Conservation (phyloP, 1,140 invertebrate species). For the Cyclina sinensis region DNA sequence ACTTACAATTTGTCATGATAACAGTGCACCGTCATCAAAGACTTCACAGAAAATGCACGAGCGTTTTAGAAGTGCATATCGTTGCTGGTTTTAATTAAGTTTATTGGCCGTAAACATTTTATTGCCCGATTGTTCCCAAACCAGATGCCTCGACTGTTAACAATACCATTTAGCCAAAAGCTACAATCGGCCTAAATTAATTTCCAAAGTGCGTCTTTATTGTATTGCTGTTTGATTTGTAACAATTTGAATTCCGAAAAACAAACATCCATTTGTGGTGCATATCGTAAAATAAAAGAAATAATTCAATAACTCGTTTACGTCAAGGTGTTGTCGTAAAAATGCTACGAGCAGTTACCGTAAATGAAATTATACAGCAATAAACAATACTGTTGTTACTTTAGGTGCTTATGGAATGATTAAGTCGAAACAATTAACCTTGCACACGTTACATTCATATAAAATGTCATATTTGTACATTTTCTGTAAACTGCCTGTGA, state of each 20-base stretch:
- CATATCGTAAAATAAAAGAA: no score
- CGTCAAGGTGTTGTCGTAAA: conserved; percentile 32
- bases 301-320: not conserved
- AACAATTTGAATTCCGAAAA: no score
- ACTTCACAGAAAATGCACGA: no score
- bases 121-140: not conserved
- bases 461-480: not conserved
- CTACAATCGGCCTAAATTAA: no score
- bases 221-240: no score
- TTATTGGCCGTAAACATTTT: conserved; percentile 9
- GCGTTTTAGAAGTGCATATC: not conserved
- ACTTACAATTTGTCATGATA: no score
- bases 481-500: not conserved
- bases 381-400: conserved; percentile 1
- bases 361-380: not conserved
- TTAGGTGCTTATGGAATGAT: not conserved
- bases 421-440: not conserved
- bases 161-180: no score
- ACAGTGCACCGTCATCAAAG: no score
- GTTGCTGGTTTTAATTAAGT: not conserved
- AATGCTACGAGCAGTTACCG: not conserved
- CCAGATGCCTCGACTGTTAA: no score
- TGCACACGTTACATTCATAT: not conserved
- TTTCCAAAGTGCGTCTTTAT: no score
- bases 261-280: no score